Evolutionary conservation across 2,113 vertebrate genomes (phyloP).

Genomic region (Cromileptes altivelis): DNA sequence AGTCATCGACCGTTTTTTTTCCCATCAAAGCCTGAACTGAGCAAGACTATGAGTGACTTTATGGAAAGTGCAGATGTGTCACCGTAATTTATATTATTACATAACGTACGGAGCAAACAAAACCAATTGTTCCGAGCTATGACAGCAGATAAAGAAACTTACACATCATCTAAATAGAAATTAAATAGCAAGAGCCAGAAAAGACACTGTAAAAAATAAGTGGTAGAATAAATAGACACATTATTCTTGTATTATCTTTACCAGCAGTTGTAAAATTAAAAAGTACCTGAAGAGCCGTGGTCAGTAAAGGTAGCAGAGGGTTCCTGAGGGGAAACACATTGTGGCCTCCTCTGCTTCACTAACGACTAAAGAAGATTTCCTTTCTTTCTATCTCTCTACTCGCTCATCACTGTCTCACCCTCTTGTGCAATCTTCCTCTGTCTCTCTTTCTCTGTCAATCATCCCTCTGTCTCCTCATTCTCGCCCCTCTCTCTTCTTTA

Average conservation of each 20-base stretch:
- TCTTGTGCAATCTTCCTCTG: conserved; percentile 12
- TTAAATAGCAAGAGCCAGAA: background rate
- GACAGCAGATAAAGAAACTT: background rate
- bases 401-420: conserved; percentile 11
- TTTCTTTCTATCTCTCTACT: conserved; percentile 20
- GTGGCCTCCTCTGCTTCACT: conserved; percentile 22
- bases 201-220: background rate
- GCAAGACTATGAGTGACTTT: background rate
- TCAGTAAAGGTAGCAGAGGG: background rate
- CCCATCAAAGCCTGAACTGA: background rate
- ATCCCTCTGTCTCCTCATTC: conserved; percentile 44
- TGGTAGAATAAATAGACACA: background rate
- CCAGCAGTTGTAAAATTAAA: background rate
- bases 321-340: conserved; percentile 41
- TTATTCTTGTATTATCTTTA: background rate
- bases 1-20: conserved; percentile 8
- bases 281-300: conserved; percentile 53
- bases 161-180: background rate
- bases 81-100: background rate
- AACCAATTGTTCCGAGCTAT: background rate
- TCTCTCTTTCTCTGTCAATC: conserved; percentile 16
- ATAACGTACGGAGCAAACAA: background rate
- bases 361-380: conserved; percentile 25
- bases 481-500: conserved; percentile 38
- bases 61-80: conserved; percentile 3